phyloP scores from a whole-genome alignment of 1,140 invertebrate species.

The Drosophila tropicalis region DNA sequence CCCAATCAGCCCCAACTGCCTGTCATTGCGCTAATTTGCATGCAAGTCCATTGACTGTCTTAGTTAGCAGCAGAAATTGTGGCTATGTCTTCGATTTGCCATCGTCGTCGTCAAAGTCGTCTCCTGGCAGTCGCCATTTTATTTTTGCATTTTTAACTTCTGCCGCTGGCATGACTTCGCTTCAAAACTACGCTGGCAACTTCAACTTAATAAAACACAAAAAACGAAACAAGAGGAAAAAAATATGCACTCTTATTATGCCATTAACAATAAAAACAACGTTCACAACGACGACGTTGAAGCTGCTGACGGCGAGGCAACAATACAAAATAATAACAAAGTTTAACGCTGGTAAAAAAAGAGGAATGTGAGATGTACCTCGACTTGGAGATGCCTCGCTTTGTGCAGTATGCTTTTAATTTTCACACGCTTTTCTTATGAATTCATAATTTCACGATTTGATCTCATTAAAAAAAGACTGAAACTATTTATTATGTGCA shows the following conservation, averaged over 20 bases:
- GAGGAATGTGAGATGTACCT: slow-evolving; percentile 19
- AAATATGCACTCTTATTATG: slow-evolving; percentile 76
- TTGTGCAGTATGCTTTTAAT: too few relatives aligned
- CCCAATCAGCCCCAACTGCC: background rate
- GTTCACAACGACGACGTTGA: slow-evolving; percentile 21
- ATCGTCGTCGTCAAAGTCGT: background rate
- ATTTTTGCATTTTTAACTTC: slow-evolving; percentile 54
- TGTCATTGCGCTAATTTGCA: slow-evolving; percentile 32
- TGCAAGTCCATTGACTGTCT: slow-evolving; percentile 23
- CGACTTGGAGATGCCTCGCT: slow-evolving; percentile 25
- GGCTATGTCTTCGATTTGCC: slow-evolving; percentile 23
- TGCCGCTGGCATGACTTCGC: slow-evolving; percentile 43
- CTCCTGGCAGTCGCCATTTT: slow-evolving; percentile 28
- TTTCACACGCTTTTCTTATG: too few relatives aligned
- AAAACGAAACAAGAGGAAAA: slow-evolving; percentile 6
- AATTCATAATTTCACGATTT: too few relatives aligned
- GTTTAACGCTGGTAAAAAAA: slow-evolving; percentile 4
- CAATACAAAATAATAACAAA: slow-evolving; percentile 34
- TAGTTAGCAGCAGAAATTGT: slow-evolving; percentile 1
- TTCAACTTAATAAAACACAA: slow-evolving; percentile 71
- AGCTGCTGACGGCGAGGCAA: slow-evolving; percentile 20
- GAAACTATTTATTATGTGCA: too few relatives aligned
- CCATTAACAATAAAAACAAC: slow-evolving; percentile 76
- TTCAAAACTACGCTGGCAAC: slow-evolving; percentile 64
- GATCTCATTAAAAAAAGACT: too few relatives aligned